A percentile compares a stretch with the other conserved stretches of the same genome.
phyloP scores from a whole-genome alignment of 2,888 invertebrate species.

The Biston betularia region DNA sequence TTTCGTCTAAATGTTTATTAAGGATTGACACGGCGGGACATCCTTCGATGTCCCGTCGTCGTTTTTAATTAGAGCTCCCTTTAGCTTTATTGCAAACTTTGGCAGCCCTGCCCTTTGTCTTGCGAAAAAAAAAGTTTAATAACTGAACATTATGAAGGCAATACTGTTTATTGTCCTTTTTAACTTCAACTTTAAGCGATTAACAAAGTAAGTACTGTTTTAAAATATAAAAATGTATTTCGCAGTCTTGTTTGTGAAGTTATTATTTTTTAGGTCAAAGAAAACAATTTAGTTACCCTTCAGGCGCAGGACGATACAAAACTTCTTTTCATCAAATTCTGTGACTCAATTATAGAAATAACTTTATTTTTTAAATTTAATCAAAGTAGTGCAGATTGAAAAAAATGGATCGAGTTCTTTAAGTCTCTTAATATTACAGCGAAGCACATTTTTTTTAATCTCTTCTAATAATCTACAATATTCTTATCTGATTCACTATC shows the following conservation, averaged over 20 bases:
- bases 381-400: not conserved
- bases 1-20: conserved; percentile 54
- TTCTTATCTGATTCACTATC: too few relatives aligned
- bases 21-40: conserved; percentile 55
- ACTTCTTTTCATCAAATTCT: conserved; percentile 26
- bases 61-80: conserved; percentile 61
- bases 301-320: conserved; percentile 5
- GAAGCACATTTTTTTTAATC: too few relatives aligned
- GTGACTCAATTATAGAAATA: conserved; percentile 1
- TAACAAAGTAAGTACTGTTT: conserved; percentile 15
- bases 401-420: not conserved
- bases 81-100: conserved; percentile 56
- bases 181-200: conserved; percentile 25
- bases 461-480: too few relatives aligned
- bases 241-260: conserved; percentile 4
- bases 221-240: conserved; percentile 2
- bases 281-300: not conserved
- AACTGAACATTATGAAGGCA: conserved; percentile 44
- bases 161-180: conserved; percentile 33
- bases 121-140: conserved; percentile 57
- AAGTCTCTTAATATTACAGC: too few relatives aligned
- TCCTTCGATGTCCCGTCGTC: conserved; percentile 54
- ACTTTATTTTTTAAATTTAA: not conserved
- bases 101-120: conserved; percentile 54
- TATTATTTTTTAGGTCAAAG: conserved; percentile 5